Percentiles rank a stretch among this genome's conserved stretches.
Evolutionary conservation across 2,797 vertebrate genomes (phyloP).

Genomic region (Poeciliopsis turneri): DNA sequence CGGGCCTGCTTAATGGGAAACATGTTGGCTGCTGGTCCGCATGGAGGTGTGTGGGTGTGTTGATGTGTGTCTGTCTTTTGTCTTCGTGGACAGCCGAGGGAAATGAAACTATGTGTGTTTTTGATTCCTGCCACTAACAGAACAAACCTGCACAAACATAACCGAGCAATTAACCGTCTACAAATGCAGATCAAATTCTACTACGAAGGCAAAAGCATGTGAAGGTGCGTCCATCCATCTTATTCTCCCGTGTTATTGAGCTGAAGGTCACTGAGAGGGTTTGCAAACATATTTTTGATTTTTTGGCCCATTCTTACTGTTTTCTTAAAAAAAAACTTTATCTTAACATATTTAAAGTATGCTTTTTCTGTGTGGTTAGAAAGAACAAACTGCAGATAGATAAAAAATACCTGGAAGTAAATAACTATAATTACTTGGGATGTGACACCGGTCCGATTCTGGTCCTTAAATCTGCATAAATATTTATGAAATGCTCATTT

Average conservation of each 20-base stretch:
- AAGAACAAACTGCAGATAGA: neutral
- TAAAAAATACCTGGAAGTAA: no score
- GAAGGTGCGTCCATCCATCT: neutral
- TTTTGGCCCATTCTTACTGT: neutral
- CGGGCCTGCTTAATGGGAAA: constrained; percentile 75
- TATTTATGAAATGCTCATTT: neutral
- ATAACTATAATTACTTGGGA: no score
- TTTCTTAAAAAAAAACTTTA: neutral
- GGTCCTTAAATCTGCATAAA: neutral
- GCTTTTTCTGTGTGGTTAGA: neutral
- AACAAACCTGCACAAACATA: constrained; percentile 1
- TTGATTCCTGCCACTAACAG: constrained; percentile 1
- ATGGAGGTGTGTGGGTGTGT: neutral
- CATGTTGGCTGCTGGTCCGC: constrained; percentile 54
- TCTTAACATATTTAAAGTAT: neutral
- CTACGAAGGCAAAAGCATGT: neutral
- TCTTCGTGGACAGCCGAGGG: neutral
- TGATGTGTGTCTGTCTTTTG: constrained; percentile 14
- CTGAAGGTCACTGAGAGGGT: neutral
- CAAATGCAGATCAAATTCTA: neutral
- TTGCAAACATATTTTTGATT: neutral
- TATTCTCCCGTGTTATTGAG: neutral
- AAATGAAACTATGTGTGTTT: neutral
- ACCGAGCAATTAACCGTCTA: neutral
- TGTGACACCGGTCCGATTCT: neutral